These are phyloP conservation scores for Zophobas morio DNA, from an alignment of 1,140 invertebrate species.

Conservation along the genomic window DNA sequence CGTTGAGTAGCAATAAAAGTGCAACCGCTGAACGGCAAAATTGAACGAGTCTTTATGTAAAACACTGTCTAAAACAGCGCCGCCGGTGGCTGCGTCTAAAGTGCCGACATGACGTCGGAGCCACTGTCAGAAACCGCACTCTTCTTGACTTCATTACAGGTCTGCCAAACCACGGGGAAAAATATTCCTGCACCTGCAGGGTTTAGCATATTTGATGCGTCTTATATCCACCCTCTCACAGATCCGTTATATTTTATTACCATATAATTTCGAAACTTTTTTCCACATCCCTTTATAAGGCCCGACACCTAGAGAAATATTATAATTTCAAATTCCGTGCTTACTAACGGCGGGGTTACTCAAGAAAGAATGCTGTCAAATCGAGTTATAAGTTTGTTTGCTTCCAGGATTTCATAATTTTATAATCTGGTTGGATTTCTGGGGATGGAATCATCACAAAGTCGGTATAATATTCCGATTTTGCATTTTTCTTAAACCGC, in stretches of 20 bases:
- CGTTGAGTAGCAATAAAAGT: conserved; percentile 45
- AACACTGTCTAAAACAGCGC: conserved; percentile 34
- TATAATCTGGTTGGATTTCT: conserved; percentile 1
- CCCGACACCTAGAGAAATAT: conserved; percentile 26
- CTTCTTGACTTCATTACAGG: conserved; percentile 45
- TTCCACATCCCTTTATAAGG: conserved; percentile 9
- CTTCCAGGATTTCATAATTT: conserved; percentile 27
- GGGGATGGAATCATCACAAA: background rate
- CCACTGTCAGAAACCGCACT: conserved; percentile 17
- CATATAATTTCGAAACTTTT: conserved; percentile 44
- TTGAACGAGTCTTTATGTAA: conserved; percentile 46
- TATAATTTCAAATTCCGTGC: conserved; percentile 39
- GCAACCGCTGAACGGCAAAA: conserved; percentile 38
- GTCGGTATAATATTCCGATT: conserved; percentile 1
- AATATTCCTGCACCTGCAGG: conserved; percentile 46
- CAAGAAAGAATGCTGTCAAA: conserved; percentile 7
- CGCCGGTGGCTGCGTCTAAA: conserved; percentile 31
- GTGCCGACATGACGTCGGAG: conserved; percentile 13
- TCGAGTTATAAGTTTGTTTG: conserved; percentile 42
- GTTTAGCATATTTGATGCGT: conserved; percentile 45
- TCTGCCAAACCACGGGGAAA: conserved; percentile 39
- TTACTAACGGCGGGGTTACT: conserved; percentile 11
- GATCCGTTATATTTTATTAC: conserved; percentile 45
- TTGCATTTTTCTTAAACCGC: conserved; percentile 3
- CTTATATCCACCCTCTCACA: conserved; percentile 36